phyloP scores from a whole-genome alignment of 64 coral and sea anemone species.

The Dendrophyllia cribrosa region DNA sequence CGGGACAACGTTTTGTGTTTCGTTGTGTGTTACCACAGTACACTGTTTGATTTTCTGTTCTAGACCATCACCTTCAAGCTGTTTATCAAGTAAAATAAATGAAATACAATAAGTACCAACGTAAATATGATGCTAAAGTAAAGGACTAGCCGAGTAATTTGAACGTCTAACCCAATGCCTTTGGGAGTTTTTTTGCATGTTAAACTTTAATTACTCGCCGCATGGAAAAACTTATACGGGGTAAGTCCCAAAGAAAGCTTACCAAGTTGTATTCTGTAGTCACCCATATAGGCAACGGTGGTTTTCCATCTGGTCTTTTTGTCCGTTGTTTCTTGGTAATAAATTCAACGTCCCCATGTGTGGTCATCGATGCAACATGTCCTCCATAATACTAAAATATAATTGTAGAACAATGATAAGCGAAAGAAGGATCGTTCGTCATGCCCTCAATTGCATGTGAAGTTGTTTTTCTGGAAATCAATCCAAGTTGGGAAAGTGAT shows the following conservation, averaged over 20 bases:
- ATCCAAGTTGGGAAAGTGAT: too few species aligned
- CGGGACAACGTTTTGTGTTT: not conserved
- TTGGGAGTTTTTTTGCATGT: too few species aligned
- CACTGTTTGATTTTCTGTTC: not conserved
- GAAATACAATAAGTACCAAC: not conserved
- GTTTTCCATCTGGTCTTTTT: conserved; percentile 21
- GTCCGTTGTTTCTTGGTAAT: not conserved
- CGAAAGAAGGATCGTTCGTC: too few species aligned
- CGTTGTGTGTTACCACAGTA: not conserved
- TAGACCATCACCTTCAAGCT: not conserved
- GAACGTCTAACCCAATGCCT: too few species aligned
- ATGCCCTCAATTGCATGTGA: too few species aligned
- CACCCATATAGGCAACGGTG: not conserved
- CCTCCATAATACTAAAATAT: conserved; percentile 1
- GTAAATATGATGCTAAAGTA: too few species aligned
- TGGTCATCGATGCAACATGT: not conserved
- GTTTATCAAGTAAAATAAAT: not conserved
- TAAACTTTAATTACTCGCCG: too few species aligned
- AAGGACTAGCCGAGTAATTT: too few species aligned
- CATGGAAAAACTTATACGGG: not conserved
- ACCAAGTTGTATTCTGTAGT: not conserved
- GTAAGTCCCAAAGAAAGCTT: not conserved
- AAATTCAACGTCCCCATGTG: not conserved
- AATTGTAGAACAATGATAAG: too few species aligned
- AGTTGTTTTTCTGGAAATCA: too few species aligned